Evolutionary conservation across 1,140 invertebrate genomes (phyloP).

Genomic region (Drosophila nikananu): DNA sequence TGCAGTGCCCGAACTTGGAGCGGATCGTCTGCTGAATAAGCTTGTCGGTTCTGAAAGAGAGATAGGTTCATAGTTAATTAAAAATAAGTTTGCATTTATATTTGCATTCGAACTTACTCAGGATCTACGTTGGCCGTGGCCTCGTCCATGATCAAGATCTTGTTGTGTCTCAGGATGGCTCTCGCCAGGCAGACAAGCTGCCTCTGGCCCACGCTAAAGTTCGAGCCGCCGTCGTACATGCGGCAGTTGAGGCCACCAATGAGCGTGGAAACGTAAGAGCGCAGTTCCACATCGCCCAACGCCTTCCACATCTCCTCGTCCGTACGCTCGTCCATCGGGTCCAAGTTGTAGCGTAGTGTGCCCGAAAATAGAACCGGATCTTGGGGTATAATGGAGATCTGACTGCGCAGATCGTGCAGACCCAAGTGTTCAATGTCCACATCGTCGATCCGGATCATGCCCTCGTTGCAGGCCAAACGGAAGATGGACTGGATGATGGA

Average conservation of each 20-base stretch:
- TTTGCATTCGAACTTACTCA: slow-evolving; percentile 86
- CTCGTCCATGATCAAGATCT: slow-evolving; percentile 92
- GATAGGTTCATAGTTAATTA: neutral
- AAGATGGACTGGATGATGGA: slow-evolving; percentile 94
- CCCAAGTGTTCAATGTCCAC: slow-evolving; percentile 87
- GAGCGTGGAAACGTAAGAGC: slow-evolving; percentile 87
- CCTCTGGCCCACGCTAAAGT: slow-evolving; percentile 92
- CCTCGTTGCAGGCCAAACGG: slow-evolving; percentile 89
- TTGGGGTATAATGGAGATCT: slow-evolving; percentile 93
- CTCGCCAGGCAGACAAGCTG: slow-evolving; percentile 93
- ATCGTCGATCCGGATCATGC: slow-evolving; percentile 87
- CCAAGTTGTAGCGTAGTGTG: slow-evolving; percentile 91
- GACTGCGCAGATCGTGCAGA: slow-evolving; percentile 88
- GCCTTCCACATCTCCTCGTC: slow-evolving; percentile 94
- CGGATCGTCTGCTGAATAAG: slow-evolving; percentile 90
- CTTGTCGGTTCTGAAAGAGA: slow-evolving; percentile 88
- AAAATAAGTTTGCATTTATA: neutral
- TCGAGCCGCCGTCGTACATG: slow-evolving; percentile 89
- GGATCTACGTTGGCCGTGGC: slow-evolving; percentile 90
- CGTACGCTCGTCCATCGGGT: slow-evolving; percentile 90
- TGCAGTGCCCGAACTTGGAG: slow-evolving; percentile 90
- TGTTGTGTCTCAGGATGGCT: slow-evolving; percentile 91
- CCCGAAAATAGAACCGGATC: slow-evolving; percentile 92
- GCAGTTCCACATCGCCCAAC: slow-evolving; percentile 92
- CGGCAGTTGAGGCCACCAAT: slow-evolving; percentile 88